These are phyloP conservation scores for Hypomecis punctinalis DNA, from an alignment of 2,888 invertebrate genomes.

Conservation along the genomic window DNA sequence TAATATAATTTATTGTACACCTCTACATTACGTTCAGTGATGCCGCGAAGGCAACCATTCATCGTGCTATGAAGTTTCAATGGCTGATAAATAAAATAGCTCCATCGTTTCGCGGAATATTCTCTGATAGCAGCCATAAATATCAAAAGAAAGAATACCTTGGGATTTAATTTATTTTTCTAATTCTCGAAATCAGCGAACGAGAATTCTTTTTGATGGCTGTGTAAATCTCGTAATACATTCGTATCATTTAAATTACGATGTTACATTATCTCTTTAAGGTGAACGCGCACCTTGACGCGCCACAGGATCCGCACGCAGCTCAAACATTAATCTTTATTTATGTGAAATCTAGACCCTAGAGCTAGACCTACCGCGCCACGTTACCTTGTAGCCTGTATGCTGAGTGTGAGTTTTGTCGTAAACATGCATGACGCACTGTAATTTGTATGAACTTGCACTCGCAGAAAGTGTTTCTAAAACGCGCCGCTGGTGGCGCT, in stretches of 20 bases:
- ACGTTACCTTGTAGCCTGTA: no score
- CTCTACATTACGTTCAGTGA: background rate
- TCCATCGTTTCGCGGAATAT: constrained; percentile 22
- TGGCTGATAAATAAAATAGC: constrained; percentile 22
- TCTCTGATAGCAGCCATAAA: constrained; percentile 19
- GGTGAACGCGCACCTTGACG: no score
- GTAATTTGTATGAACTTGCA: no score
- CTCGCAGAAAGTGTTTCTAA: no score
- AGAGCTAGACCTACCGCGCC: no score
- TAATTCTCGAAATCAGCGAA: constrained; percentile 15
- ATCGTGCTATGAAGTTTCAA: constrained; percentile 20
- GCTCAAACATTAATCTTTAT: no score
- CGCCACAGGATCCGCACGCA: no score
- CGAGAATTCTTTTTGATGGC: constrained; percentile 26
- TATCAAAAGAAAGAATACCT: constrained; percentile 22
- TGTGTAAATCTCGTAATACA: background rate
- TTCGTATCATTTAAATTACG: constrained; percentile 3
- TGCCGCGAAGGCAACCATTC: constrained; percentile 2
- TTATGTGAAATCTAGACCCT: no score
- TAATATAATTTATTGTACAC: background rate
- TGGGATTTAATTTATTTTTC: constrained; percentile 22
- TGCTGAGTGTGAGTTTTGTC: no score
- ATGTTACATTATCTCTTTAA: constrained; percentile 8
- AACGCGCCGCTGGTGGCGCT: no score
- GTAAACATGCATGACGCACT: no score